Conservation (phyloP, 2,797 vertebrate species). For the Enteromius paludinosus region DNA sequence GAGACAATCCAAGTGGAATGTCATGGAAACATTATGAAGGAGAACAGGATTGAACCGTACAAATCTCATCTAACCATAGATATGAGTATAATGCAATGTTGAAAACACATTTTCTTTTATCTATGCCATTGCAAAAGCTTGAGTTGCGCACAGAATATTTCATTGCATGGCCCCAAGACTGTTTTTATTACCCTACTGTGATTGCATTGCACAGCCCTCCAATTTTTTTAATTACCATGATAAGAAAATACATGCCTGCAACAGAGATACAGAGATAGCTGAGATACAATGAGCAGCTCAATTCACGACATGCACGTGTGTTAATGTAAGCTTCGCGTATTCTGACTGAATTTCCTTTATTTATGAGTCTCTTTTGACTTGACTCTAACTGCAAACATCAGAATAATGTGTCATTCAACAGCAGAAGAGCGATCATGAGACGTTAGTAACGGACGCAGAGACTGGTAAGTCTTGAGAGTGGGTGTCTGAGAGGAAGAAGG, state of each 20-base stretch:
- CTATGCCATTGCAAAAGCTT: slow-evolving; percentile 4
- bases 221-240: slow-evolving; percentile 5
- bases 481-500: slow-evolving; percentile 51
- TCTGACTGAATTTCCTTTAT: slow-evolving; percentile 3
- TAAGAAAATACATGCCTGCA: slow-evolving; percentile 5
- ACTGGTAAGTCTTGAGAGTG: slow-evolving; percentile 51
- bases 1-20: slow-evolving; percentile 42
- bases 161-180: not conserved
- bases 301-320: not conserved
- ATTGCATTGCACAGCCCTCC: slow-evolving; percentile 1
- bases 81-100: slow-evolving; percentile 15
- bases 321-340: not conserved
- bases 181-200: slow-evolving; percentile 16
- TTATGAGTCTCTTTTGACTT: not conserved
- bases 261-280: not conserved
- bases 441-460: slow-evolving; percentile 43
- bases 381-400: not conserved
- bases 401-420: slow-evolving; percentile 3
- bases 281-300: slow-evolving; percentile 1
- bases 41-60: slow-evolving; percentile 20
- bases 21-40: slow-evolving; percentile 42
- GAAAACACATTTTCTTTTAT: slow-evolving; percentile 15
- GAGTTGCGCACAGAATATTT: not conserved
- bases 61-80: not conserved
- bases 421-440: slow-evolving; percentile 36